Evolutionary conservation across 2,113 vertebrate species (phyloP), one percentile per base, ranked within the genome.

Genomic region (Budorcas taxicolor): DNA sequence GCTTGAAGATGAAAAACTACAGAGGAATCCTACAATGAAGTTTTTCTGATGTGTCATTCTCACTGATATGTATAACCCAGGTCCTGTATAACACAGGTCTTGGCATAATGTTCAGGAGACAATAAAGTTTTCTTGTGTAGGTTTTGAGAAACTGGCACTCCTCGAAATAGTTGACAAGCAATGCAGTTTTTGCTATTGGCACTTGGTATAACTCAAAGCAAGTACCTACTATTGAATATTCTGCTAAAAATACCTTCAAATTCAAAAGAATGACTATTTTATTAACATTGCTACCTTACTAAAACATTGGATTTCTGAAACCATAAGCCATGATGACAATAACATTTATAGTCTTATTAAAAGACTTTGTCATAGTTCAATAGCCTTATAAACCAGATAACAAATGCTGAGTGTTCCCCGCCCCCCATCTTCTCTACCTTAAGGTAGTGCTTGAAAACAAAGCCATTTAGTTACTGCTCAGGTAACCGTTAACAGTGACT

Each of bases 241-340:
- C 29, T 76, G 27, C 86, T 94, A 87, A 96, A 97, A 95, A 90
- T 11, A 95, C 17, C 60, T 95, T 96, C 43, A 90, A 71, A 57
- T 5, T 55, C 47, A 93, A 96, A 40, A 94, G 50, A 95, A 67
- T 90, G 43, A 91, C n/a, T 96, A 57, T 84, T 91, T 87, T 80
- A 83, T 81, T 90, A 94, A 95, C 57, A 86, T 84, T 53, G 89
- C 81, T 88, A 92, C 36, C 21, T 96, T 91, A 74, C 31, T 96
- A 87, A 96, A 95, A 87, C 31, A 95, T 53, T 90, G 67, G 19
- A 74, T 40, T 95, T 83, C 67, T 97, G 47, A 95, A 96, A 92
- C 58, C 21, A 85, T 94, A 94, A 96, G 80, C 57, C n/a, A 53
- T 36, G 60, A 45, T 86, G 81, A 96, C 93, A 45, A 81, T 76